Base-by-base conservation (phyloP, 2,888 invertebrate species). In the Prostheceraeus crozeri region DNA sequence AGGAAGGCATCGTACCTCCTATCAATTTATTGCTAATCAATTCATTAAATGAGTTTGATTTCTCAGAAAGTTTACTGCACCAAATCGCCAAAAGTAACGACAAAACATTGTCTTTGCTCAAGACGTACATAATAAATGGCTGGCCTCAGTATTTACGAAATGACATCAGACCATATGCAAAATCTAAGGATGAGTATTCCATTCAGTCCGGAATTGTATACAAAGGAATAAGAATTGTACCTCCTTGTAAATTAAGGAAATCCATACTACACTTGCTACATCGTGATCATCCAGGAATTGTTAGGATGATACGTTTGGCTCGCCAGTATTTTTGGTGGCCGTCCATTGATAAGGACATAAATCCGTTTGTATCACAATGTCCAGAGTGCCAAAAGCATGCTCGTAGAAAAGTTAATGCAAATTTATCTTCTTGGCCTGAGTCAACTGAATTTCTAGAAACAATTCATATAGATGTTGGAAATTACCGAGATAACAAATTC, bases 301-400 rank as follows among this genome's bases (percentile, higher is more conserved):
- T 55, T n/a, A 25, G 52, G 2, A 55, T 55, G 55, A 55, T 55
- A 25, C 55, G 48, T 23, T 21, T 55, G 55, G 14, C 55, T 6
- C 28, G 55, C 16, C 48, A 51, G 19, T 55, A 55, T 21, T 54
- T 55, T 46, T 55, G 55, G 55, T 55, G 55, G 55, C 52, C 52
- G 23, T 33, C 23, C 31, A 55, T 52, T 6, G 14, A 53, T 46
- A 4, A 16, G 8, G n/a, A 55, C 16, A 55, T 55, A 51, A 55
- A 54, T 46, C 3, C 4, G 16, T n/a, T n/a, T n/a, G n/a, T n/a
- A n/a, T n/a, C n/a, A n/a, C n/a, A n/a, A n/a, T n/a, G n/a, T n/a
- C n/a, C n/a, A n/a, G n/a, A n/a, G n/a, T n/a, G n/a, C 25, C 55
- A 54, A 21, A 35, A 40, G 14, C 55, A 55, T 46, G 55, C 52